These are phyloP conservation scores for Grapholita molesta DNA, from an alignment of 1,140 invertebrate genomes.

Conservation along the genomic window DNA sequence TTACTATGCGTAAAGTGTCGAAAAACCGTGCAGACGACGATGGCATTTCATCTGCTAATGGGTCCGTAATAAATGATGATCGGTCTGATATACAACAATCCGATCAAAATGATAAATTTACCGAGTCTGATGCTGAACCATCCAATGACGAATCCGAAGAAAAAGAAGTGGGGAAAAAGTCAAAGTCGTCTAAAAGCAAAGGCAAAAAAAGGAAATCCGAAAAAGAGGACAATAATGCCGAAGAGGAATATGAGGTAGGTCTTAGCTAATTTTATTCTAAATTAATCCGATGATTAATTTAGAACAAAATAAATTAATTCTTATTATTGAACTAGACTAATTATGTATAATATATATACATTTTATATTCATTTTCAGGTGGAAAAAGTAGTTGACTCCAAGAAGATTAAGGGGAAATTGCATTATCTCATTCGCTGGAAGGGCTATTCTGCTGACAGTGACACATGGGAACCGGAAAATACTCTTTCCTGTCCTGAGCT, in stretches of 20 bases:
- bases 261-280: too few relatives aligned
- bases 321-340: not conserved
- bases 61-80: slow-evolving; percentile 56
- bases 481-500: slow-evolving; percentile 84
- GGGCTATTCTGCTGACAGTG: slow-evolving; percentile 84
- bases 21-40: slow-evolving; percentile 66
- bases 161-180: slow-evolving; percentile 8
- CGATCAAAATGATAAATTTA: slow-evolving; percentile 25
- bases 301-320: not conserved
- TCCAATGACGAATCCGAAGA: slow-evolving; percentile 26
- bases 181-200: slow-evolving; percentile 47
- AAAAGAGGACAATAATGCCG: slow-evolving; percentile 38
- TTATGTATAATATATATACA: not conserved
- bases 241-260: slow-evolving; percentile 62
- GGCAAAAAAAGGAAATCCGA: slow-evolving; percentile 52
- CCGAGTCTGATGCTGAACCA: slow-evolving; percentile 23
- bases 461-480: slow-evolving; percentile 90
- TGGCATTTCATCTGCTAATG: slow-evolving; percentile 67
- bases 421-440: slow-evolving; percentile 91
- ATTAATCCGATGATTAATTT: too few relatives aligned
- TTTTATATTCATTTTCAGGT: slow-evolving; percentile 75
- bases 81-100: slow-evolving; percentile 39
- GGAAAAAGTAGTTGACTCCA: slow-evolving; percentile 83
- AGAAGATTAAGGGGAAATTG: slow-evolving; percentile 82
- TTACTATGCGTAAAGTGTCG: slow-evolving; percentile 65